phyloP scores from a whole-genome alignment of 2,797 vertebrate genomes.

The Pseudomugil gertrudae region DNA sequence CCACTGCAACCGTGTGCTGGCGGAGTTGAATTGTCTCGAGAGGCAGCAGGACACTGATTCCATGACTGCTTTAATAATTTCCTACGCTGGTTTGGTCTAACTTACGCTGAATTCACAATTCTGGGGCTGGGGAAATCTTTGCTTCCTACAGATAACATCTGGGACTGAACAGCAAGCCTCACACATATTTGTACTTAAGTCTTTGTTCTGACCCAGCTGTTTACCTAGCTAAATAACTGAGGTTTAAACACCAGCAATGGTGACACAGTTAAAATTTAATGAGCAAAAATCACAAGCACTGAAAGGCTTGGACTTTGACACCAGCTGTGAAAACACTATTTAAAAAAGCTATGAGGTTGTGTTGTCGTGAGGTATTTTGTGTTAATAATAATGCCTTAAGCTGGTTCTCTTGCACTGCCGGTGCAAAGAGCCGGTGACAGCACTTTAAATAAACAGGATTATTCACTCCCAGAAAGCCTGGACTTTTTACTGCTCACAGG shows the following conservation, averaged over 20 bases:
- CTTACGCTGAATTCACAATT: conserved; percentile 13
- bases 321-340: conserved; percentile 20
- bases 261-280: conserved; percentile 7
- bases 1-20: not conserved
- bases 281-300: conserved; percentile 13
- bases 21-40: conserved; percentile 29
- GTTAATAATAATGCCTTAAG: conserved; percentile 27
- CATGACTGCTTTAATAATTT: conserved; percentile 48
- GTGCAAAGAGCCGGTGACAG: conserved; percentile 32
- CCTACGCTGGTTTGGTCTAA: conserved; percentile 32
- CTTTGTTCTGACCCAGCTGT: conserved; percentile 55
- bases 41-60: conserved; percentile 15
- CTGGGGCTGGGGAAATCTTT: conserved; percentile 14
- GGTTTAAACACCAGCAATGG: not conserved
- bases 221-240: conserved; percentile 25
- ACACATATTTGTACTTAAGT: conserved; percentile 38
- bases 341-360: conserved; percentile 11
- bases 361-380: conserved; percentile 25
- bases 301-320: conserved; percentile 11
- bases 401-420: conserved; percentile 2
- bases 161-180: conserved; percentile 46
- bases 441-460: conserved; percentile 56
- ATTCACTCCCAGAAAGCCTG: conserved; percentile 29
- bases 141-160: conserved; percentile 27
- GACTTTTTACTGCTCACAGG: conserved; percentile 14